A percentile compares a stretch with the other conserved stretches of the same genome.
Evolutionary conservation across 2,888 invertebrate species (phyloP).

Genomic region (Disparrhopalites patrizii): DNA sequence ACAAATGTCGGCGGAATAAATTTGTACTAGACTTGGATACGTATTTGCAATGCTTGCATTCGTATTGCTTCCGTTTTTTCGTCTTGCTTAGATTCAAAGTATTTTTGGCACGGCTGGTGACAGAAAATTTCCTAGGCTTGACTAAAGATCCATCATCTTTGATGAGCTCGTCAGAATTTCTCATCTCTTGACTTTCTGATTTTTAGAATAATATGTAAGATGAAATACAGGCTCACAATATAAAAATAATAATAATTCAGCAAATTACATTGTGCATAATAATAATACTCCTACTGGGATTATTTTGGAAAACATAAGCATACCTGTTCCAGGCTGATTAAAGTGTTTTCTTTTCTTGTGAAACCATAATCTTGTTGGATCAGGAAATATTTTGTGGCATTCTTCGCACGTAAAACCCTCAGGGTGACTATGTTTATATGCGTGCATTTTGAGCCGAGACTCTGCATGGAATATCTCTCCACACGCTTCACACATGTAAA

Average conservation of each 20-base stretch:
- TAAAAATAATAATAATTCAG: too few species aligned
- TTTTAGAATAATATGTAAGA: too few species aligned
- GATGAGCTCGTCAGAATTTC: too few species aligned
- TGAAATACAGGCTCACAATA: too few species aligned
- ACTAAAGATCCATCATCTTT: too few species aligned
- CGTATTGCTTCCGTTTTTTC: not conserved
- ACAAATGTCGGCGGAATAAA: slow-evolving; percentile 5
- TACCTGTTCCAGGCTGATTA: not conserved
- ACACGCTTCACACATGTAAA: slow-evolving; percentile 8
- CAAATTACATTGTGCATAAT: too few species aligned
- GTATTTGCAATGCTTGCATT: slow-evolving; percentile 3
- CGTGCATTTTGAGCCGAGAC: slow-evolving; percentile 2
- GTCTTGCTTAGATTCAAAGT: not conserved
- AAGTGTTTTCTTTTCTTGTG: not conserved
- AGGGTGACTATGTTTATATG: slow-evolving; percentile 17
- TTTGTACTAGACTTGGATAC: not conserved
- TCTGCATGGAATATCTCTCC: slow-evolving; percentile 4
- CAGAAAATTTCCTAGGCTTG: too few species aligned
- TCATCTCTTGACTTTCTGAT: too few species aligned
- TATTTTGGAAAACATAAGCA: not conserved
- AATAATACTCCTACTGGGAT: too few species aligned
- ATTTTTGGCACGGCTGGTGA: too few species aligned
- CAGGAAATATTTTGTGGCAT: not conserved
- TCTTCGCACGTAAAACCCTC: slow-evolving; percentile 7
- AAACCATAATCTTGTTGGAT: slow-evolving; percentile 11